Evolutionary conservation across 2,113 vertebrate genomes (phyloP).

Genomic region (Etheostoma spectabile): DNA sequence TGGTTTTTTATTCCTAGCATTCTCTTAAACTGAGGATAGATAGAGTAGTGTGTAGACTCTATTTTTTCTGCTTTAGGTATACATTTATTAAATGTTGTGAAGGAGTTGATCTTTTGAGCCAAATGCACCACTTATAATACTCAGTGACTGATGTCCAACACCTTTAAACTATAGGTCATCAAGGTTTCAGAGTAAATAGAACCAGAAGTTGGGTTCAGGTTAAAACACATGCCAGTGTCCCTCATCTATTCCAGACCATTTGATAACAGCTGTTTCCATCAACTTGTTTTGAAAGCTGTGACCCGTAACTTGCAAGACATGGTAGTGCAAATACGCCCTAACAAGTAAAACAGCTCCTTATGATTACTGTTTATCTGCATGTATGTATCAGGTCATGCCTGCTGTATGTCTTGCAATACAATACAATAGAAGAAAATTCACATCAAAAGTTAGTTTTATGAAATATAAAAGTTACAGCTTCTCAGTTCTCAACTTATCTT

Average conservation of each 20-base stretch:
- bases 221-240: constrained; percentile 15
- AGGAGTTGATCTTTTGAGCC: constrained; percentile 16
- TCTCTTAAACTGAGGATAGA: constrained; percentile 36
- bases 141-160: constrained; percentile 22
- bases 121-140: constrained; percentile 13
- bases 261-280: constrained; percentile 58
- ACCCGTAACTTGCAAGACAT: constrained; percentile 43
- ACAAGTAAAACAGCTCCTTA: constrained; percentile 42
- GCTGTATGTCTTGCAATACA: neutral
- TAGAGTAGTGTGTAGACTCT: neutral
- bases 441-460: too few species aligned
- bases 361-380: constrained; percentile 24
- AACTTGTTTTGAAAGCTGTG: constrained; percentile 62
- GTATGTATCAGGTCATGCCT: neutral
- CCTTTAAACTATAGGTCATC: constrained; percentile 2
- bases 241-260: constrained; percentile 25
- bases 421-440: neutral
- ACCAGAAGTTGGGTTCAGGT: constrained; percentile 36
- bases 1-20: constrained; percentile 47
- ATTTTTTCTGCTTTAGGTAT: constrained; percentile 5
- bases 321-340: constrained; percentile 40
- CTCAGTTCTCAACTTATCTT: neutral
- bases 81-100: constrained; percentile 17
- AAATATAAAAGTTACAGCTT: neutral
- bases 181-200: constrained; percentile 27